Base-by-base conservation (phyloP, 2,888 invertebrate genomes). In the Fabriciana adippe region DNA sequence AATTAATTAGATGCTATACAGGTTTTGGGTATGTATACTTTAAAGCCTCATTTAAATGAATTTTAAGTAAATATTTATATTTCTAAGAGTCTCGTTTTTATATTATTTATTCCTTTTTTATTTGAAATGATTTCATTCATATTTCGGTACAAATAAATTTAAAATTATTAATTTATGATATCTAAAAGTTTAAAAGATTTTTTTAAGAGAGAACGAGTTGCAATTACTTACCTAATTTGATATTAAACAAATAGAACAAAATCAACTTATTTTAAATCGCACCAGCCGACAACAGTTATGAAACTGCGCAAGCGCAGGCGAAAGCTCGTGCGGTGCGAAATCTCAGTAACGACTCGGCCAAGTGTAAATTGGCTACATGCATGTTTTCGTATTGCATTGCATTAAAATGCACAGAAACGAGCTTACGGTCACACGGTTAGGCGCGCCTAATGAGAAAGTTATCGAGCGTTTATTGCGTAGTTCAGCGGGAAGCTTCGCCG, bases 391-490 rank as follows among this genome's bases (percentile, higher is more conserved):
- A 83, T 85, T 85, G 85, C 85, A 83, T 83, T 86, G 86, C 85
- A 82, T 83, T 86, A 84, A 73, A 86, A 86, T 84, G 83, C 84
- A 85, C 85, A 88, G 84, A 85, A 87, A 86, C 86, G 86, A 90
- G 89, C 90, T 92, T 91, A 88, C 87, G 86, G 89, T 91, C 91
- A 87, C 89, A 91, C 90, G 88, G 89, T 90, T 89, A 90, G 89
- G 88, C 90, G 89, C 89, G 90, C 89, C 90, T 91, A 91, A 91
- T 92, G 91, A 91, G 91, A 92, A 92, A 92, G 90, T 91, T 92
- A 92, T 92, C 90, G 91, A 92, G 91, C 92, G 92, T 89, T 91
- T 92, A 92, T 91, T 92, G 91, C 92, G 91, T 91, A 90, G 90
- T 82, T 81, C 85, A 86, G 90, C 89, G 89, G 88, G 89, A 90